Percentiles rank a stretch among this genome's conserved stretches.
phyloP scores from a whole-genome alignment of 1,140 invertebrate genomes.

The Doryteuthis pealeii region DNA sequence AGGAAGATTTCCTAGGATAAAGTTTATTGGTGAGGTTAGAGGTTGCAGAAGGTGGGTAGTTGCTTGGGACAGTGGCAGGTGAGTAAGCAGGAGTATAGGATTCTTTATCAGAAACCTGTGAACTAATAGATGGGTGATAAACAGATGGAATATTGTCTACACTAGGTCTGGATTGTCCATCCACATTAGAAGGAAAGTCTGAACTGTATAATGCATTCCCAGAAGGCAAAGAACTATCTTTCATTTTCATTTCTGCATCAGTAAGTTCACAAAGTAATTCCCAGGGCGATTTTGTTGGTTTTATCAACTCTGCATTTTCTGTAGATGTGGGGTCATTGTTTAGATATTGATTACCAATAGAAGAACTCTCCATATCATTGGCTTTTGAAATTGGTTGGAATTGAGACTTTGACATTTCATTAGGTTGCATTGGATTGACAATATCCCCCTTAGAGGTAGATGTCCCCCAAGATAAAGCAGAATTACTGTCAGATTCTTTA shows the following conservation, averaged over 20 bases:
- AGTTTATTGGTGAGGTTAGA: neutral
- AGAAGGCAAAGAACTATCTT: neutral
- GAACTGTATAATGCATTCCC: neutral
- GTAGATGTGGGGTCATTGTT: too few species aligned
- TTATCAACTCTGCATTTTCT: neutral
- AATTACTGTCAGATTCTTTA: too few species aligned
- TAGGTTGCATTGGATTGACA: too few species aligned
- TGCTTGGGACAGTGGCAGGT: neutral
- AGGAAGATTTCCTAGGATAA: neutral
- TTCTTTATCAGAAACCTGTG: neutral
- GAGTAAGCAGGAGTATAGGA: too few species aligned
- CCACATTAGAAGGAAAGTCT: neutral
- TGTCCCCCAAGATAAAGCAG: too few species aligned
- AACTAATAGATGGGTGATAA: neutral
- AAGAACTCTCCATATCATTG: too few species aligned
- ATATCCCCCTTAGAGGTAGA: too few species aligned
- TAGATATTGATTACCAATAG: too few species aligned
- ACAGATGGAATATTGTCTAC: neutral
- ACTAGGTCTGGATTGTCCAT: neutral
- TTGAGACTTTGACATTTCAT: neutral
- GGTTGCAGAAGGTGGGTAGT: neutral
- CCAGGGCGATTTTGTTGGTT: neutral
- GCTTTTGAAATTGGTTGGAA: neutral
- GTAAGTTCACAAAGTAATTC: slow-evolving; percentile 9
- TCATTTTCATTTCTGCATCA: neutral